These are phyloP conservation scores for Zaprionus africanus DNA, from an alignment of 1,140 invertebrate genomes.

Conservation along the genomic window DNA sequence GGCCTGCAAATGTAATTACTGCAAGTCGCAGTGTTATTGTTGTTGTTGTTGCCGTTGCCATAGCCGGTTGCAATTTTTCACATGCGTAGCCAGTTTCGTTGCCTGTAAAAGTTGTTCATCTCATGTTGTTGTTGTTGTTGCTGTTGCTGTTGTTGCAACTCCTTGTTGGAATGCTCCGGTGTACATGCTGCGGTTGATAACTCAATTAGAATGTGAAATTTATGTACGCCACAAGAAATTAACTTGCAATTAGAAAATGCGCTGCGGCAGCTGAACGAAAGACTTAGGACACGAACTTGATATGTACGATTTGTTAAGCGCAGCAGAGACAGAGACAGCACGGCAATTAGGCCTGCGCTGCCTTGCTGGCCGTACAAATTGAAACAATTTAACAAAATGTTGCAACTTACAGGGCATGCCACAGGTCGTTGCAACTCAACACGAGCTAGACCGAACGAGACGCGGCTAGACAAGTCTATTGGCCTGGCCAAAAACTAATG, in stretches of 20 bases:
- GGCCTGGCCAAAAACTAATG: conserved; percentile 70
- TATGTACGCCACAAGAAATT: conserved; percentile 82
- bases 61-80: conserved; percentile 73
- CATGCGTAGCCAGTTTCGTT: conserved; percentile 77
- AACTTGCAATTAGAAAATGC: conserved; percentile 83
- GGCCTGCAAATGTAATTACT: conserved; percentile 71
- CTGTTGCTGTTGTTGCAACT: conserved; percentile 29
- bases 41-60: conserved; percentile 42
- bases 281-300: conserved; percentile 80
- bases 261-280: conserved; percentile 68
- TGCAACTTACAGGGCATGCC: conserved; percentile 23
- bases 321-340: not conserved
- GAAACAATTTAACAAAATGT: conserved; percentile 72
- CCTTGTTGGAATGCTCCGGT: conserved; percentile 56
- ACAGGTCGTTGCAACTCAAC: conserved; percentile 28
- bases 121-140: conserved; percentile 30
- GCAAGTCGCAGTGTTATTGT: conserved; percentile 43
- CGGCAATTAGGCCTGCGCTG: conserved; percentile 15
- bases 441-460: not conserved
- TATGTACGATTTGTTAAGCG: conserved; percentile 35
- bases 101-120: conserved; percentile 78
- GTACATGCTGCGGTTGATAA: conserved; percentile 81
- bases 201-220: conserved; percentile 83
- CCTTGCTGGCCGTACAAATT: conserved; percentile 48
- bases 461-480: conserved; percentile 70